Evolutionary conservation across 2,113 vertebrate genomes (phyloP).

Genomic region (Carlito syrichta): DNA sequence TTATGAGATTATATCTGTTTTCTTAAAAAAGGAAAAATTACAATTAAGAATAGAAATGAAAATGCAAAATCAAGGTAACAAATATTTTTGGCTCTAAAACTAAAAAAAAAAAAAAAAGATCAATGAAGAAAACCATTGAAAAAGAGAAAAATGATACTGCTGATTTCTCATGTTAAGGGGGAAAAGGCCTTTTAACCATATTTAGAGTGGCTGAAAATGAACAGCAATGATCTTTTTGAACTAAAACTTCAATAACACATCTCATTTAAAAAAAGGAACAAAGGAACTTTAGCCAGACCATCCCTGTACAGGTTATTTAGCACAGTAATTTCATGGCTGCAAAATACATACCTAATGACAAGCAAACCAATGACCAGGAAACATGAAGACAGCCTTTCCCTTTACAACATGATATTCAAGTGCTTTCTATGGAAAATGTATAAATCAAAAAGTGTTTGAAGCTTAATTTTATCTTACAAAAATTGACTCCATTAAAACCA

Average conservation of each 20-base stretch:
- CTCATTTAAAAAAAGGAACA: constrained; percentile 19
- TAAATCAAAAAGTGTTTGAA: constrained; percentile 66
- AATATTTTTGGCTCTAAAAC: constrained; percentile 4
- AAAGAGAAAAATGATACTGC: background rate
- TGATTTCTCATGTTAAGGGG: constrained; percentile 6
- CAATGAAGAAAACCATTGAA: background rate
- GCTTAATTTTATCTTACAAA: constrained; percentile 60
- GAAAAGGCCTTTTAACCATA: background rate
- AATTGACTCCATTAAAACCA: constrained; percentile 76
- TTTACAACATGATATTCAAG: constrained; percentile 58
- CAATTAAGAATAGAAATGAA: constrained; percentile 36
- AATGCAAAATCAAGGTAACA: constrained; percentile 34
- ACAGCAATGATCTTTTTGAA: background rate
- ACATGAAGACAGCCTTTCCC: background rate
- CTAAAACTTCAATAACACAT: background rate
- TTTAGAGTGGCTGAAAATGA: background rate
- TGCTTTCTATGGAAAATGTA: constrained; percentile 57
- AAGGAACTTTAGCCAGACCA: background rate
- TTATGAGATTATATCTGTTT: constrained; percentile 34
- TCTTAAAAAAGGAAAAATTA: constrained; percentile 20
- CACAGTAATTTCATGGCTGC: constrained; percentile 35
- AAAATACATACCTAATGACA: constrained; percentile 12
- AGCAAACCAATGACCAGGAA: background rate
- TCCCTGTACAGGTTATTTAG: background rate
- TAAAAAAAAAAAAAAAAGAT: background rate